Evolutionary conservation across 2,797 vertebrate genomes (phyloP), one percentile per base, ranked within the genome.

Genomic region (Apogon hyalosoma): DNA sequence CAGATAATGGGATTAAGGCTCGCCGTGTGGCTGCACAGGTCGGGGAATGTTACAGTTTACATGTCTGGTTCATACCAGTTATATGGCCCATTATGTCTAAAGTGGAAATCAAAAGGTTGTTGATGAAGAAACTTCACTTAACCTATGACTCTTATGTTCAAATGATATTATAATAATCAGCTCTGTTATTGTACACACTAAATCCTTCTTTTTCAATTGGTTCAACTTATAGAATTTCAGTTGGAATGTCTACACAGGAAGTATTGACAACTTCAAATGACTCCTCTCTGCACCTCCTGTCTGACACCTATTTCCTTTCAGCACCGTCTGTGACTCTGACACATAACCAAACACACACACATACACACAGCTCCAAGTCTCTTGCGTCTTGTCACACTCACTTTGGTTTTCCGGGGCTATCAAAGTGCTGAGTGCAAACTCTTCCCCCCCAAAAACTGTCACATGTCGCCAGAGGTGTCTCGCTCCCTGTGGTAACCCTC

Each of bases 371-470:
- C 64, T 76, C 78, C 12, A 56, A 75, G 82, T 88, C 90, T 87
- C 88, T 88, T 62, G 88, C 65, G 84, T 81, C 84, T 85, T 87
- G 83, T 88, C 88, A 83, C 88, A 88, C 84, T 87, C 90, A 90
- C 88, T 92, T 88, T 88, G 83, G 77, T 90, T 86, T 87, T 86
- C 80, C 38, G 66, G 71, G 75, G 79, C 87, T 90, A 90, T 92
- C 89, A 91, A 89, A 91, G 90, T 80, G 85, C 83, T 84, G 85
- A 89, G 86, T 87, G 87, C 87, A 86, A 90, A 92, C 83, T 84
- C 87, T 82, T 43, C 85, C 79, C 84, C 77, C 79, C 78, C 74
- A 88, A 87, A 91, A 90, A 75, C 85, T 89, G 89, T 88, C 90
- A 89, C 89, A 88, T 84, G 90, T 87, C 78, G 73, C 82, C 85